A percentile compares a stretch with the other conserved stretches of the same genome.
phyloP scores from a whole-genome alignment of 2,113 vertebrate genomes.

The Malurus alboscapulatus region DNA sequence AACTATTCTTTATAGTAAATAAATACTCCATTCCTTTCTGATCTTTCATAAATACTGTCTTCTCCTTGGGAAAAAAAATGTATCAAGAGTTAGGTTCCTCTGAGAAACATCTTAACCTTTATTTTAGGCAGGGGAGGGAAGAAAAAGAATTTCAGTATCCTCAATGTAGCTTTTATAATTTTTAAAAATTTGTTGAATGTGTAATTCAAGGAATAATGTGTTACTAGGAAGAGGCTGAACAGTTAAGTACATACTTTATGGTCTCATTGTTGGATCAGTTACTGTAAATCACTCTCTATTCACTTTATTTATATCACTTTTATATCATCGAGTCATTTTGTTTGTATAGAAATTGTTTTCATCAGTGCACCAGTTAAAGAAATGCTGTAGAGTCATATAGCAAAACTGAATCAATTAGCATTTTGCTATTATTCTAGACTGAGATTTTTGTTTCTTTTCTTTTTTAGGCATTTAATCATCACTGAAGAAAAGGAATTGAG shows the following conservation, averaged over 20 bases:
- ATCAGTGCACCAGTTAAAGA: not conserved
- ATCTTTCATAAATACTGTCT: not conserved
- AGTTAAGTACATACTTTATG: not conserved
- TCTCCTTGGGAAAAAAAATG: not conserved
- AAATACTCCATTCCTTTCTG: not conserved
- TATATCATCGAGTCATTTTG: not conserved
- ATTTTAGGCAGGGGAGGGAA: not conserved
- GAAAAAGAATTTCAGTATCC: not conserved
- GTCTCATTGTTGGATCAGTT: not conserved
- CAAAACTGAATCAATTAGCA: not conserved
- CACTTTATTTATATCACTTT: not conserved
- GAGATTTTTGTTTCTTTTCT: not conserved
- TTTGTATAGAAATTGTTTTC: not conserved
- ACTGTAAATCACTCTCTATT: not conserved
- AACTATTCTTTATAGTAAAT: not conserved
- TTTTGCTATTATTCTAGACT: not conserved
- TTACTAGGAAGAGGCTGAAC: not conserved
- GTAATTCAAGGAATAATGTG: not conserved
- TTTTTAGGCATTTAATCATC: constrained; percentile 44
- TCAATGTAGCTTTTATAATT: not conserved
- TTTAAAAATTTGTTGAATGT: not conserved
- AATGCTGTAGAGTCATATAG: not conserved
- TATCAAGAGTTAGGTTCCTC: not conserved
- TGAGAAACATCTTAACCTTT: not conserved
- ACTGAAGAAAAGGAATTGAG: constrained; percentile 28